These are phyloP conservation scores for Malurus elegans DNA, from an alignment of 2,113 vertebrate genomes.

Conservation along the genomic window DNA sequence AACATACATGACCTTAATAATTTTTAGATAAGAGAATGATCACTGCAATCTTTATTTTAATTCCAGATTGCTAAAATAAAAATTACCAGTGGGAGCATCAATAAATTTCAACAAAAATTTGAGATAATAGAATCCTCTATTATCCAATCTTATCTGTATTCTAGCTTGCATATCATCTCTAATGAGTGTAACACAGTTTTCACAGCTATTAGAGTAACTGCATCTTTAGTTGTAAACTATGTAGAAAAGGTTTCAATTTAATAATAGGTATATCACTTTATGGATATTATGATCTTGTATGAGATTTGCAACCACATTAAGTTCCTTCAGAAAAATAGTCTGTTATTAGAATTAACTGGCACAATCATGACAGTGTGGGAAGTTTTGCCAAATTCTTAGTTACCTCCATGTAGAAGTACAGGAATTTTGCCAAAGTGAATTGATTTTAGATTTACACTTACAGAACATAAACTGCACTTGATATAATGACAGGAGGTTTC, in stretches of 20 bases:
- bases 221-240: not conserved
- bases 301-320: not conserved
- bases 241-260: not conserved
- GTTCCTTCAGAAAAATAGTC: not conserved
- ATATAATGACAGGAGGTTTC: not conserved
- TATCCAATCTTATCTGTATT: not conserved
- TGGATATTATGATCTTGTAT: not conserved
- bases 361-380: not conserved
- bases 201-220: not conserved
- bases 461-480: not conserved
- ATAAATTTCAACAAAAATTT: not conserved
- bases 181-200: not conserved
- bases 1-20: not conserved
- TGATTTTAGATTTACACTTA: not conserved
- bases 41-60: not conserved
- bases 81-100: not conserved
- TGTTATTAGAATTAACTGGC: not conserved
- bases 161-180: not conserved
- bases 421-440: not conserved
- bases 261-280: not conserved
- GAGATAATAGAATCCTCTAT: rapidly evolving
- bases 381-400: not conserved
- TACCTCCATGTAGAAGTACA: not conserved
- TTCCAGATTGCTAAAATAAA: not conserved
- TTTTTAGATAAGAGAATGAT: not conserved